These are phyloP conservation scores for Phymastichus coffea DNA, from an alignment of 1,140 invertebrate genomes.

Conservation along the genomic window DNA sequence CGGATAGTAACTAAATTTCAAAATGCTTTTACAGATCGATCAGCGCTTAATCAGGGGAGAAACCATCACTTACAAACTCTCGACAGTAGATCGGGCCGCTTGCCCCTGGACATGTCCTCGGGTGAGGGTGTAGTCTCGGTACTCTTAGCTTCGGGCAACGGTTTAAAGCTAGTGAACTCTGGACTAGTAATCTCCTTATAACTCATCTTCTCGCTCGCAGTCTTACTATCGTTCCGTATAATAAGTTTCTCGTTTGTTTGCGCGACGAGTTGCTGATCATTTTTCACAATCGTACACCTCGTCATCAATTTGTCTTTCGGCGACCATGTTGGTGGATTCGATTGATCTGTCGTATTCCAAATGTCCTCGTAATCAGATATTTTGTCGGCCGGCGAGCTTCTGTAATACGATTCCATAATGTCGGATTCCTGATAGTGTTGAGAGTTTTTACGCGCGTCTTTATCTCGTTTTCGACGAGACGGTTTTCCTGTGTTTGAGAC, in stretches of 20 bases:
- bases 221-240: slow-evolving; percentile 57
- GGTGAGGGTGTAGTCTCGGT: slow-evolving; percentile 34
- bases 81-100: slow-evolving; percentile 65
- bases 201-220: slow-evolving; percentile 45
- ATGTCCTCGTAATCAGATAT: slow-evolving; percentile 94
- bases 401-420: slow-evolving; percentile 83
- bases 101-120: slow-evolving; percentile 53
- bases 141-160: slow-evolving; percentile 42
- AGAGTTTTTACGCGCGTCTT: slow-evolving; percentile 56
- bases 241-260: slow-evolving; percentile 46
- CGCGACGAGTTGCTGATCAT: slow-evolving; percentile 30
- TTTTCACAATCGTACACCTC: not conserved
- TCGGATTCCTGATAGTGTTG: slow-evolving; percentile 77
- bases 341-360: slow-evolving; percentile 67
- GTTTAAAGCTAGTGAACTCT: slow-evolving; percentile 54
- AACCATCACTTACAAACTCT: slow-evolving; percentile 63
- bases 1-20: too few species aligned
- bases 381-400: slow-evolving; percentile 85
- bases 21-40: too few species aligned
- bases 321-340: slow-evolving; percentile 57
- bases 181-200: slow-evolving; percentile 51
- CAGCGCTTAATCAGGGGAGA: too few species aligned
- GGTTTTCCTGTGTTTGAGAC: slow-evolving; percentile 51
- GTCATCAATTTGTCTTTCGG: slow-evolving; percentile 45
- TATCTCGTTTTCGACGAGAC: slow-evolving; percentile 44